A percentile compares a stretch with the other conserved stretches of the same genome.
These are phyloP conservation scores for Heliopora coerulea DNA, from an alignment of 92 coral and sea anemone genomes.

Conservation along the genomic window DNA sequence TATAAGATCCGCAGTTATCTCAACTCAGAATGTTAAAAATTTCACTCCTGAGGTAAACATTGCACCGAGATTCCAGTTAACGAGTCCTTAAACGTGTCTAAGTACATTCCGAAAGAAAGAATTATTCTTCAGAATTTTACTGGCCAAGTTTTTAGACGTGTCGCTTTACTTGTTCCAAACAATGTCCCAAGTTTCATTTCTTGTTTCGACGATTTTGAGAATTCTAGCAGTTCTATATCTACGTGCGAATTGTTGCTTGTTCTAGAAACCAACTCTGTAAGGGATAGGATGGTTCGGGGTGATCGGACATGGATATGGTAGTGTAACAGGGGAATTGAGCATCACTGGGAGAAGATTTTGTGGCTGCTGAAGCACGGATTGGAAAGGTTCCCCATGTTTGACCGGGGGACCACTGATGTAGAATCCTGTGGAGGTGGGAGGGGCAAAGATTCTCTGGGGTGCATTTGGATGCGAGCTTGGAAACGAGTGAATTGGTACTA, in stretches of 20 bases:
- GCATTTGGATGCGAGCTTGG: not conserved
- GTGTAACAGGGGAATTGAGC: conserved; percentile 27
- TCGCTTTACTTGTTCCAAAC: too few relatives aligned
- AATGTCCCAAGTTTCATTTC: too few relatives aligned
- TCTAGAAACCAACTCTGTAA: conserved; percentile 11
- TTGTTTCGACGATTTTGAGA: too few relatives aligned
- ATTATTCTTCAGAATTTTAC: too few relatives aligned
- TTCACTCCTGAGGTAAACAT: too few relatives aligned
- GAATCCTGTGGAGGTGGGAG: not conserved
- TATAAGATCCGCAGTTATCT: too few relatives aligned
- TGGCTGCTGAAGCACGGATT: not conserved
- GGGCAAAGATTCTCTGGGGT: not conserved
- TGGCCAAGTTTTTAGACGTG: too few relatives aligned
- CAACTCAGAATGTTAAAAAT: too few relatives aligned
- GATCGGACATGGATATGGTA: conserved; percentile 15
- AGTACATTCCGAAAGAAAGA: too few relatives aligned
- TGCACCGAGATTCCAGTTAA: too few relatives aligned
- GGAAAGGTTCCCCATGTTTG: conserved; percentile 18
- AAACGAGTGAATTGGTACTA: not conserved
- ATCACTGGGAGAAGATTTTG: conserved; percentile 20
- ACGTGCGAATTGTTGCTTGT: too few relatives aligned
- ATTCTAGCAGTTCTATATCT: not conserved
- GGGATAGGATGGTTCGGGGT: not conserved
- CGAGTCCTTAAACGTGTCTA: too few relatives aligned
- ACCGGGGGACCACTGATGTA: conserved; percentile 9